A percentile compares a stretch with the other conserved stretches of the same genome.
Evolutionary conservation across 2,888 invertebrate species (phyloP).

Genomic region (Craniophora ligustri): DNA sequence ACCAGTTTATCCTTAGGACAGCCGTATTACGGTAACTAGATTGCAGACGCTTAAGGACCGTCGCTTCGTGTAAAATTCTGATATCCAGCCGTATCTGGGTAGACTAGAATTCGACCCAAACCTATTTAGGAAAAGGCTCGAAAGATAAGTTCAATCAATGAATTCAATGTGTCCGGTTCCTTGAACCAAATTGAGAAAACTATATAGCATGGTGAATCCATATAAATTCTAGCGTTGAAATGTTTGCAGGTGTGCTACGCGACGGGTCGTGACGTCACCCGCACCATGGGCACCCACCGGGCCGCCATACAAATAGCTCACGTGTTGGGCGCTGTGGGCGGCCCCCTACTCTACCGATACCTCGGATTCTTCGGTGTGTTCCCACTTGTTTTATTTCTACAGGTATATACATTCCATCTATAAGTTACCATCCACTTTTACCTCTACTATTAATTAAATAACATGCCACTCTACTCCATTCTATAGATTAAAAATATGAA

Average conservation of each 20-base stretch:
- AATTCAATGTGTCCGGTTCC: no score
- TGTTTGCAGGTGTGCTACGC: slow-evolving; percentile 80
- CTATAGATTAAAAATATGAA: no score
- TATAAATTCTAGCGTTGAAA: slow-evolving; percentile 22
- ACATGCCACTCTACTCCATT: no score
- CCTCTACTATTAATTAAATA: neutral
- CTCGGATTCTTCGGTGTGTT: slow-evolving; percentile 93
- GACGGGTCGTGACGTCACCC: slow-evolving; percentile 81
- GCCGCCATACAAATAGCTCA: slow-evolving; percentile 84
- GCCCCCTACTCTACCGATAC: slow-evolving; percentile 91
- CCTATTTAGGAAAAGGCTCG: no score
- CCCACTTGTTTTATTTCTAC: slow-evolving; percentile 87
- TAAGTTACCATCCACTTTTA: slow-evolving; percentile 3
- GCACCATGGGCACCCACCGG: slow-evolving; percentile 90
- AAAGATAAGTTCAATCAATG: no score
- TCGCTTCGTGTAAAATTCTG: no score
- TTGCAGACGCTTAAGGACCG: no score
- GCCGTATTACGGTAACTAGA: no score
- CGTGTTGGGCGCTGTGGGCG: slow-evolving; percentile 91
- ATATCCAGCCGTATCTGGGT: no score
- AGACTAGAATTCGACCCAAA: no score
- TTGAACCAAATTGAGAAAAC: no score
- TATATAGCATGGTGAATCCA: slow-evolving; percentile 12
- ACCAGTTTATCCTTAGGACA: no score
- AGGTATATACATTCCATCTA: slow-evolving; percentile 72